These are phyloP conservation scores for Lagria hirta DNA, from an alignment of 2,888 invertebrate genomes.

Conservation along the genomic window DNA sequence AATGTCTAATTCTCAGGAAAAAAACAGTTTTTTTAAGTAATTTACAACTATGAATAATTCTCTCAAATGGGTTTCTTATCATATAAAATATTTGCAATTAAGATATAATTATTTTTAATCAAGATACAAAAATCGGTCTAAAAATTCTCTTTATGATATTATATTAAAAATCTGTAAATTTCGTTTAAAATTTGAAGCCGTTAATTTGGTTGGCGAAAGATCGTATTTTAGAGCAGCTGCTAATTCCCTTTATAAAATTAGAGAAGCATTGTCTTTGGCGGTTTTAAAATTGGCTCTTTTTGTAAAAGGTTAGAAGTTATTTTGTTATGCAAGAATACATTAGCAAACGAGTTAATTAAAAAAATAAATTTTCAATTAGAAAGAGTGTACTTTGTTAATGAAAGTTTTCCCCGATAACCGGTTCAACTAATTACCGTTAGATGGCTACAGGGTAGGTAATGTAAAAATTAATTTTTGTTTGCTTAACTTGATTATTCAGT, in stretches of 20 bases:
- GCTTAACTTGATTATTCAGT: conserved; percentile 34
- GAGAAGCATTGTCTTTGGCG: conserved; percentile 8
- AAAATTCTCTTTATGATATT: too few species aligned
- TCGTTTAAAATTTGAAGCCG: conserved; percentile 2
- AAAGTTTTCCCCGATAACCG: conserved; percentile 42
- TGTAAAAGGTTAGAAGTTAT: conserved; percentile 13
- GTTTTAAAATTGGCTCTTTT: conserved; percentile 9
- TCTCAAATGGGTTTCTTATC: too few species aligned
- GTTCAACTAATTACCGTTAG: conserved; percentile 45
- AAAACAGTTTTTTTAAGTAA: too few species aligned
- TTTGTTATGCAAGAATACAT: conserved; percentile 27
- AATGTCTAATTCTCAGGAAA: too few species aligned
- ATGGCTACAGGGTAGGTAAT: conserved; percentile 34
- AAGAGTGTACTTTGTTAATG: conserved; percentile 48
- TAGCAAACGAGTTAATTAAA: conserved; percentile 44
- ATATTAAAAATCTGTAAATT: conserved; percentile 5
- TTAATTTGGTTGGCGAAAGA: conserved; percentile 8
- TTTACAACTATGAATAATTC: too few species aligned
- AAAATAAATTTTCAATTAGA: conserved; percentile 48
- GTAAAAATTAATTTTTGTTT: conserved; percentile 38
- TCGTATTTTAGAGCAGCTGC: conserved; percentile 3
- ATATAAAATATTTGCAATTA: too few species aligned
- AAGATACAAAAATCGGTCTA: too few species aligned
- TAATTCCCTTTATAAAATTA: conserved; percentile 13
- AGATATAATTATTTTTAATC: too few species aligned